A percentile compares a stretch with the other conserved stretches of the same genome.
phyloP scores from a whole-genome alignment of 2,113 vertebrate species.

The Australoheros scitulus region DNA sequence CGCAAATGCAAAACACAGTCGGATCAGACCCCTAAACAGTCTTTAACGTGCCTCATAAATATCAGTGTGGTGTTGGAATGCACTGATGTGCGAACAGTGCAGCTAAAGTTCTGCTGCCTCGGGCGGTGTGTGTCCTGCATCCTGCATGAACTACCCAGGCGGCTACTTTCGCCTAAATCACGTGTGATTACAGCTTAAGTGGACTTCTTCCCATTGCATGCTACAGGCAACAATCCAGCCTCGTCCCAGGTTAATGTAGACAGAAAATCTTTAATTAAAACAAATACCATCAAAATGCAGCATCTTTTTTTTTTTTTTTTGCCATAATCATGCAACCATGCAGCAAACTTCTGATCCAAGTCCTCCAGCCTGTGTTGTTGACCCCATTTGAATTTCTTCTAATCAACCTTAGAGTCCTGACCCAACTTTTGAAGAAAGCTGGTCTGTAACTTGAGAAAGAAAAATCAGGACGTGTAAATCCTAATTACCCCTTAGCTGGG shows the following conservation, averaged over 20 bases:
- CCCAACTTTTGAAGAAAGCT: slow-evolving; percentile 35
- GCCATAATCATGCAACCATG: not conserved
- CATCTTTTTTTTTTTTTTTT: not conserved
- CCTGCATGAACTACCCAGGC: not conserved
- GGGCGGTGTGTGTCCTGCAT: not conserved
- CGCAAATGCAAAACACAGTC: not conserved
- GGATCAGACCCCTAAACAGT: not conserved
- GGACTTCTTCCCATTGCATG: not conserved
- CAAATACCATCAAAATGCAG: not conserved
- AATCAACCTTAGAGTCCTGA: slow-evolving; percentile 41
- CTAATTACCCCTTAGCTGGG: slow-evolving; percentile 34
- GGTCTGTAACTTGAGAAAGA: slow-evolving; percentile 5
- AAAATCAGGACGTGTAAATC: slow-evolving; percentile 36
- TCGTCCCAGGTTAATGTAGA: not conserved
- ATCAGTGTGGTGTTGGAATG: not conserved
- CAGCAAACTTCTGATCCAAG: not conserved
- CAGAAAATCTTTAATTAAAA: not conserved
- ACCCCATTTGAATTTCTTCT: slow-evolving; percentile 36
- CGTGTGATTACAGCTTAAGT: not conserved
- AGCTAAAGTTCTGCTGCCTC: not conserved
- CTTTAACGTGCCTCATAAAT: not conserved
- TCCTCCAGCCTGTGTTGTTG: not conserved
- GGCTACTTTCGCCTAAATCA: not conserved
- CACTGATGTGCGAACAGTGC: not conserved
- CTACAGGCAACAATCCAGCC: not conserved